phyloP scores from a whole-genome alignment of 1,140 invertebrate species.

The Drosophila nannoptera region DNA sequence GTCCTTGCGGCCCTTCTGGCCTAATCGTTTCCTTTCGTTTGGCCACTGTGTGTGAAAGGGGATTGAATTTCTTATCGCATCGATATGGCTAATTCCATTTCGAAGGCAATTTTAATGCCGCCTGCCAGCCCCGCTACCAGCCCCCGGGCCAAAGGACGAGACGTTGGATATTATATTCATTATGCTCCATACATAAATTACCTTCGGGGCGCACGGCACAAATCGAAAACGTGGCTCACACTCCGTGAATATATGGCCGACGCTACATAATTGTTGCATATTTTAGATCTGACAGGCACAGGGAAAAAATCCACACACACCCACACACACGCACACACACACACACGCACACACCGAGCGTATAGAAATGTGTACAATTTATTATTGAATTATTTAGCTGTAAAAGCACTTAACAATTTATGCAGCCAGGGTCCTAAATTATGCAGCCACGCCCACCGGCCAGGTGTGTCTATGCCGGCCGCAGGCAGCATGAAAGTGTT shows the following conservation, averaged over 20 bases:
- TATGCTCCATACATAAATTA: slow-evolving; percentile 67
- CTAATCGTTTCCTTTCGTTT: too few relatives aligned
- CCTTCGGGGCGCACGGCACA: slow-evolving; percentile 48
- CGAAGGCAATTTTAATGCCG: slow-evolving; percentile 13
- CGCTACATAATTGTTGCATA: slow-evolving; percentile 70
- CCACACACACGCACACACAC: slow-evolving; percentile 1
- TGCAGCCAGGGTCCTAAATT: slow-evolving; percentile 63
- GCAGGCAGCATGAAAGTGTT: slow-evolving; percentile 68
- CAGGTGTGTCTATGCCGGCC: neutral
- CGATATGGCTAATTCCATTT: slow-evolving; percentile 18
- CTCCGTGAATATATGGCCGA: neutral
- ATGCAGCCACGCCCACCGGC: slow-evolving; percentile 45
- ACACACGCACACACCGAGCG: neutral
- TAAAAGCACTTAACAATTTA: slow-evolving; percentile 73
- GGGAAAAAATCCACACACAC: slow-evolving; percentile 41
- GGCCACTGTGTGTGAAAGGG: too few relatives aligned
- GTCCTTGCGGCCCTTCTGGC: too few relatives aligned
- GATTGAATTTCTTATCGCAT: neutral
- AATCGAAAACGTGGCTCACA: slow-evolving; percentile 39
- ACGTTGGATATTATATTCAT: slow-evolving; percentile 66
- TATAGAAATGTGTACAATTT: slow-evolving; percentile 57
- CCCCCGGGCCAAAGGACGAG: neutral
- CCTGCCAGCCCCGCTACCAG: neutral
- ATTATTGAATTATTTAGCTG: slow-evolving; percentile 71
- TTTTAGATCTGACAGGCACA: slow-evolving; percentile 52